Base-by-base conservation (phyloP, 2,888 invertebrate genomes). In the Idaea straminata region DNA sequence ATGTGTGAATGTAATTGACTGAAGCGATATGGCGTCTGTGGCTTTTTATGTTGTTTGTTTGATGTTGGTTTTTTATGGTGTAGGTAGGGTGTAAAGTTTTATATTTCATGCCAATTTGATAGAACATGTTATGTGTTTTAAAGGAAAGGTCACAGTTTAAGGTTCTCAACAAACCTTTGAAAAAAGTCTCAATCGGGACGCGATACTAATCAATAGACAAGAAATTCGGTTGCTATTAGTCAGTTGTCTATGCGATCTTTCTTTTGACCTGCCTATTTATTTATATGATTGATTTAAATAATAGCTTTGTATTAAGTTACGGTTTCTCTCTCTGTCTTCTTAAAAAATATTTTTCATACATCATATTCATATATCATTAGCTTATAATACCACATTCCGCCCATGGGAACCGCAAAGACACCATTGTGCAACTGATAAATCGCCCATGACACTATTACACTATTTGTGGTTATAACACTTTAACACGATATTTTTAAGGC, bases 351-450 rank as follows among this genome's bases (percentile, higher is more conserved):
- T 61, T 62, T 16, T 64, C 58, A 10, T 34, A 59, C 57, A 62
- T 34, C 65, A 60, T 64, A 71, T 65, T 70, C 73, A 66, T 73
- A 70, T 78, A 77, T 71, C 77, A 83, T 88, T 86, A 89, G 80
- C 75, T 83, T 80, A 82, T 86, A 87, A 87, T 86, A 74, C 84
- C 82, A 74, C 82, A 78, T 76, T 73, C 80, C 73, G 77, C 79
- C 81, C 82, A 87, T 88, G 88, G 86, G 88, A 89, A 87, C 83
- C 74, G 70, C 77, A 74, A 79, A 80, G 77, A 81, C 78, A 73
- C 69, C 72, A 81, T 90, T 89, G 84, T 82, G 85, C 84, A 87
- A 89, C 83, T 81, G 78, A 86, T 89, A 84, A 25, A 87, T 86
- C 82, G 80, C 78, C 84, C 84, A 78, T 89, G 88, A 86, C 88